Percentiles rank a stretch among this genome's conserved stretches.
Evolutionary conservation across 2,113 vertebrate genomes (phyloP).

Genomic region (Apus apus): DNA sequence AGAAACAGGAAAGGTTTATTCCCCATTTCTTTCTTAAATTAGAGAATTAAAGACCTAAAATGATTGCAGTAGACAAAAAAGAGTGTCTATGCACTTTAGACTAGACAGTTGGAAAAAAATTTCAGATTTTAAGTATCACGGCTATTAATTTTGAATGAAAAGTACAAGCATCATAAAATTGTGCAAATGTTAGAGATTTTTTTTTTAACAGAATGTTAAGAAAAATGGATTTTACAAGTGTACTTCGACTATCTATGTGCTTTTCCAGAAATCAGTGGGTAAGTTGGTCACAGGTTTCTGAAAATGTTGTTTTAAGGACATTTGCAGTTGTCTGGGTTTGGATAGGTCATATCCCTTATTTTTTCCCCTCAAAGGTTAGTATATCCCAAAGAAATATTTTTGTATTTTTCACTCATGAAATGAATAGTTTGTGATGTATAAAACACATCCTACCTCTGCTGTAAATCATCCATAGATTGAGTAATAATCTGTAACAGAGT

Average conservation of each 20-base stretch:
- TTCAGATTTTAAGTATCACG: neutral
- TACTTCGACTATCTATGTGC: neutral
- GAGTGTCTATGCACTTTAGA: neutral
- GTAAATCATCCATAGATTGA: neutral
- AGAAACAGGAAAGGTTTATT: neutral
- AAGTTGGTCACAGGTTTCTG: neutral
- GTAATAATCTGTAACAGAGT: neutral
- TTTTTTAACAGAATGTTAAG: neutral
- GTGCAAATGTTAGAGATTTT: neutral
- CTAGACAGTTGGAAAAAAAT: neutral
- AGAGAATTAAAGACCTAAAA: neutral
- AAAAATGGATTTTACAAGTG: neutral
- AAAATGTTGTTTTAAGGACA: neutral
- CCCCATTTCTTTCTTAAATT: neutral
- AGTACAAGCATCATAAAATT: neutral
- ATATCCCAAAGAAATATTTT: neutral
- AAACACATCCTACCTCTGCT: neutral
- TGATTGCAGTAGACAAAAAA: neutral
- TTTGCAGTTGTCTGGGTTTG: neutral
- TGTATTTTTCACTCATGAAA: neutral
- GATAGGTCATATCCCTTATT: neutral
- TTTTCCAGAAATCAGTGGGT: neutral
- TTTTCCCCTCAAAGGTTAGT: neutral
- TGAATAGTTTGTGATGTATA: neutral
- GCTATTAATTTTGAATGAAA: neutral